A percentile compares a stretch with the other conserved stretches of the same genome.
Conservation (phyloP, 2,113 vertebrate genomes). For the Talpa occidentalis region DNA sequence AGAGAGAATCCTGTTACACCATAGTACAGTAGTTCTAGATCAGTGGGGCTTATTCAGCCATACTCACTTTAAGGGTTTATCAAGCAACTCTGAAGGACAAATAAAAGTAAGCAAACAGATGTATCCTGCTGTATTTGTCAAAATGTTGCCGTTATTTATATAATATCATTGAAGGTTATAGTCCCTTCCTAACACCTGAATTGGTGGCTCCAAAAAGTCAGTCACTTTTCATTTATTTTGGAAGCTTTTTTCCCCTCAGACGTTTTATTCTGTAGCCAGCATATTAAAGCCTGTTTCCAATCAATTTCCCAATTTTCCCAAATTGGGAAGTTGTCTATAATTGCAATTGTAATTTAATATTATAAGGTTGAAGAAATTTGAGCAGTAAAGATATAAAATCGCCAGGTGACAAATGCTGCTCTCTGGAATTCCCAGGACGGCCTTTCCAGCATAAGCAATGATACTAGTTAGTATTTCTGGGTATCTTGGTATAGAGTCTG, state of each 20-base stretch:
- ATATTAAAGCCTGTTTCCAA: constrained; percentile 8
- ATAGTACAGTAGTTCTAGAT: not conserved
- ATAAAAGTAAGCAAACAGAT: not conserved
- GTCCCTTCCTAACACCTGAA: not conserved
- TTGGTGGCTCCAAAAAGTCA: not conserved
- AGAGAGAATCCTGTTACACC: not conserved
- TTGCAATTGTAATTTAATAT: not conserved
- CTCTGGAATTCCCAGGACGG: constrained; percentile 37
- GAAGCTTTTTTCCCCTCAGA: not conserved
- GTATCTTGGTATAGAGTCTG: not conserved
- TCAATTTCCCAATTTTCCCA: constrained; percentile 7
- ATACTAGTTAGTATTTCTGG: not conserved
- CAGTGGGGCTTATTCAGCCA: not conserved
- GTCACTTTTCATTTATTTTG: not conserved
- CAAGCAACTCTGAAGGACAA: not conserved
- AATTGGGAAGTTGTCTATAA: not conserved
- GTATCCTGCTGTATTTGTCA: not conserved
- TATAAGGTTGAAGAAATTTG: not conserved
- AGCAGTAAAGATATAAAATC: not conserved
- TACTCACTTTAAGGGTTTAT: not conserved
- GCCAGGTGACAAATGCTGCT: not conserved
- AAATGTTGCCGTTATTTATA: not conserved
- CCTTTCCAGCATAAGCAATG: constrained; percentile 8
- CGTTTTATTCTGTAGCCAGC: not conserved
- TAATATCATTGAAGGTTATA: not conserved